Conservation (phyloP, 2,888 invertebrate species). For the Branchellion lobata region DNA sequence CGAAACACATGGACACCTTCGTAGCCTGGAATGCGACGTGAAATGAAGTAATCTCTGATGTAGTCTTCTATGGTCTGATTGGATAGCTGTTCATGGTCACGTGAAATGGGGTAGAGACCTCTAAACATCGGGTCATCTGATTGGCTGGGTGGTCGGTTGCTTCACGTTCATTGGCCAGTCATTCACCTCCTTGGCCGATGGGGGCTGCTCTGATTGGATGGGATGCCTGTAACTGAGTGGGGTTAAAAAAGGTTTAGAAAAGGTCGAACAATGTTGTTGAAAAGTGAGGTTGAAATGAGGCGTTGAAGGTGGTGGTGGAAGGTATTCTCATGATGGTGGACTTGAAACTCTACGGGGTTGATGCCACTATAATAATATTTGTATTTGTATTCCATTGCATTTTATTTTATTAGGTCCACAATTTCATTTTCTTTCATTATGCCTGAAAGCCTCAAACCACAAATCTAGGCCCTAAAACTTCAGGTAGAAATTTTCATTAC, state of each 20-base stretch:
- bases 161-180: conserved; percentile 3
- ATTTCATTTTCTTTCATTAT: no score
- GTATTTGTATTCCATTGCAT: no score
- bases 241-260: background rate
- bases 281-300: no score
- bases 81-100: conserved; percentile 9
- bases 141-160: conserved; percentile 11
- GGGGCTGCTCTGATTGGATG: background rate
- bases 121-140: conserved; percentile 25
- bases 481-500: no score
- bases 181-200: background rate
- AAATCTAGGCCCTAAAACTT: no score
- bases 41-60: conserved; percentile 7
- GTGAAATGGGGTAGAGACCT: conserved; percentile 5
- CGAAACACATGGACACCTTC: background rate
- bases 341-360: background rate
- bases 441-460: no score
- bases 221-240: background rate
- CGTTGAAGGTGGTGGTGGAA: no score
- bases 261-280: background rate
- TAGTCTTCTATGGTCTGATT: background rate
- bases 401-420: no score
- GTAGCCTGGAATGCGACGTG: conserved; percentile 11
- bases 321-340: no score
- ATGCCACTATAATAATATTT: no score